These are phyloP conservation scores for Papilio demoleus DNA, from an alignment of 2,888 invertebrate genomes.

Conservation along the genomic window DNA sequence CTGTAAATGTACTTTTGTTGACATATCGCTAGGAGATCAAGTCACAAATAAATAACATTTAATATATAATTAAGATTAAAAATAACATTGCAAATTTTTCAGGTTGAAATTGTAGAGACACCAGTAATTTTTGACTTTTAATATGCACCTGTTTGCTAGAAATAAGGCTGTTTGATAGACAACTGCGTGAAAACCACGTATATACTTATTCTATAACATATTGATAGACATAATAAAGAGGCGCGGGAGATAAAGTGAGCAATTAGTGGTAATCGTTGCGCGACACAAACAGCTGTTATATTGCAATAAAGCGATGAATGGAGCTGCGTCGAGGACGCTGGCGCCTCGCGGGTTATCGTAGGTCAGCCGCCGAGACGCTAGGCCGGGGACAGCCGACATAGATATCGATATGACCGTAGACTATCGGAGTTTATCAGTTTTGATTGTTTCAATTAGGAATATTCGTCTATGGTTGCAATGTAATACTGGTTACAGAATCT, in stretches of 20 bases:
- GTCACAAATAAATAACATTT: too few relatives aligned
- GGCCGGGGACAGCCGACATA: constrained; percentile 1
- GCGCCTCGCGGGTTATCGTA: constrained; percentile 79
- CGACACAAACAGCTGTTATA: constrained; percentile 49
- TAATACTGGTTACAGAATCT: neutral
- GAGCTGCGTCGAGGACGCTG: constrained; percentile 54
- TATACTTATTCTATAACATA: constrained; percentile 52
- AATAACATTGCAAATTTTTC: too few relatives aligned
- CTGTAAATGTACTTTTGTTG: too few relatives aligned
- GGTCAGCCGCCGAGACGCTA: constrained; percentile 55
- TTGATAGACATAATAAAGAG: constrained; percentile 30
- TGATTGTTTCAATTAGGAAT: neutral
- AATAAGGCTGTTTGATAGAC: too few relatives aligned
- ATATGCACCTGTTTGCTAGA: too few relatives aligned
- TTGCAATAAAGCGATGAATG: constrained; percentile 64
- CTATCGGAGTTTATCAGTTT: neutral
- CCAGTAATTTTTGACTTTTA: too few relatives aligned
- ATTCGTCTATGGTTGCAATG: neutral
- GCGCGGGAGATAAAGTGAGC: constrained; percentile 54
- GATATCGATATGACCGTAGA: constrained; percentile 24
- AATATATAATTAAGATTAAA: too few relatives aligned
- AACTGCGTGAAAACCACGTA: constrained; percentile 31
- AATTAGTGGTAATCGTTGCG: constrained; percentile 39
- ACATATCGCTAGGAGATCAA: too few relatives aligned
- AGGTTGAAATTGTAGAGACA: neutral